These are phyloP conservation scores for Diaphora mendica DNA, from an alignment of 2,888 invertebrate genomes.

Conservation along the genomic window DNA sequence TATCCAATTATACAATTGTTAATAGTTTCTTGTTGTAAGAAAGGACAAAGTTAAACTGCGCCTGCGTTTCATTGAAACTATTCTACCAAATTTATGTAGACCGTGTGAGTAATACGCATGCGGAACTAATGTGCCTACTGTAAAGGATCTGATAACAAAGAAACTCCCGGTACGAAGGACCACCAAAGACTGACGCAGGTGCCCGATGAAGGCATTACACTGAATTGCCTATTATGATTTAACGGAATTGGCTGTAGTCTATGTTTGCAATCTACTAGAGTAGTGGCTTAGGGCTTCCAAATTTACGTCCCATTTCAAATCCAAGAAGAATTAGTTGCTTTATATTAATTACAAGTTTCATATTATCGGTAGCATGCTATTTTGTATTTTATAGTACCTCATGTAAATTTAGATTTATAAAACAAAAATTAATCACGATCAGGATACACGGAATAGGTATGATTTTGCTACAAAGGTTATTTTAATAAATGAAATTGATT, in stretches of 20 bases:
- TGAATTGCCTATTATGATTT: conserved; percentile 81
- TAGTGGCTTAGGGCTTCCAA: conserved; percentile 49
- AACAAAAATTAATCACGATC: background rate
- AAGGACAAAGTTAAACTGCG: no score
- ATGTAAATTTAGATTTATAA: background rate
- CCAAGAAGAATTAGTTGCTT: background rate
- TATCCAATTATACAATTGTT: background rate
- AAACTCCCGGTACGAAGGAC: conserved; percentile 48
- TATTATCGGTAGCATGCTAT: background rate
- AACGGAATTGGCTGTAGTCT: conserved; percentile 70
- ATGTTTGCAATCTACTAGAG: conserved; percentile 78
- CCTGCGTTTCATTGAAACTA: background rate
- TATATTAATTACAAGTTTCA: background rate
- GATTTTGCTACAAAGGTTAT: background rate
- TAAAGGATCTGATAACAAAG: conserved; percentile 50
- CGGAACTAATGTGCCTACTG: conserved; percentile 33
- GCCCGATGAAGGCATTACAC: conserved; percentile 83
- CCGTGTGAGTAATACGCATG: conserved; percentile 9
- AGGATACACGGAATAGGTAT: background rate
- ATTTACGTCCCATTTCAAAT: background rate
- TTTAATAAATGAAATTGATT: background rate
- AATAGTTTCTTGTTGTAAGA: background rate
- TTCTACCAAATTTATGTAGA: conserved; percentile 2
- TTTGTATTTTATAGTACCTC: background rate
- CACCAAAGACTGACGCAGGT: conserved; percentile 70